Evolutionary conservation across 2,888 invertebrate genomes (phyloP).

Genomic region (Galerucella pusilla): DNA sequence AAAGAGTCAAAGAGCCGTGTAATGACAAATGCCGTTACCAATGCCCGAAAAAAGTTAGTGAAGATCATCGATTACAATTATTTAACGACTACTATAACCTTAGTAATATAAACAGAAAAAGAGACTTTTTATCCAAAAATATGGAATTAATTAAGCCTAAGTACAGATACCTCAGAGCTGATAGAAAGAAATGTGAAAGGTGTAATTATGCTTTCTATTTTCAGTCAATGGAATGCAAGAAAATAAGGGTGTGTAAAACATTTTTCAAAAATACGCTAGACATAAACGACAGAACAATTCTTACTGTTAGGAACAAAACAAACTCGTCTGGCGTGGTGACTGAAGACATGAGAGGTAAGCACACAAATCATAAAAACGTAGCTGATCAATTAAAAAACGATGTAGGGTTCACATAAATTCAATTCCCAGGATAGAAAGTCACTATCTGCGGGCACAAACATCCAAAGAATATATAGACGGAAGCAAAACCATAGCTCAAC

Average conservation of each 20-base stretch:
- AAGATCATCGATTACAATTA: conserved; percentile 5
- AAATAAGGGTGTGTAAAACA: neutral
- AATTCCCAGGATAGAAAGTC: conserved; percentile 25
- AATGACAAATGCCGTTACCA: neutral
- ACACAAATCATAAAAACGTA: conserved; percentile 8
- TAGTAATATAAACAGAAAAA: conserved; percentile 17
- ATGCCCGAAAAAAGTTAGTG: conserved; percentile 1
- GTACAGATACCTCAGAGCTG: conserved; percentile 13
- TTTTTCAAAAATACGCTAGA: conserved; percentile 20
- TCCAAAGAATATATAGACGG: conserved; percentile 26
- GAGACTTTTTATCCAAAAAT: conserved; percentile 19
- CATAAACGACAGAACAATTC: conserved; percentile 14
- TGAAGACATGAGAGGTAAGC: conserved; percentile 20
- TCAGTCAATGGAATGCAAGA: too few relatives aligned
- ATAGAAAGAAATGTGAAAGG: conserved; percentile 7
- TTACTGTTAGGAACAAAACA: conserved; percentile 13
- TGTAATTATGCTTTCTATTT: conserved; percentile 9
- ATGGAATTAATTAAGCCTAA: conserved; percentile 16
- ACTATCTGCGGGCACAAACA: conserved; percentile 18
- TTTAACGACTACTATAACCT: conserved; percentile 21
- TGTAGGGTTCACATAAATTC: conserved; percentile 18
- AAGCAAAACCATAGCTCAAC: conserved; percentile 14
- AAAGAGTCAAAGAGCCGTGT: too few relatives aligned
- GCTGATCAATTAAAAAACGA: conserved; percentile 14
- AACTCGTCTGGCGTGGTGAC: neutral